These are phyloP conservation scores for Masticophis lateralis DNA, from an alignment of 2,797 vertebrate genomes.

Conservation along the genomic window DNA sequence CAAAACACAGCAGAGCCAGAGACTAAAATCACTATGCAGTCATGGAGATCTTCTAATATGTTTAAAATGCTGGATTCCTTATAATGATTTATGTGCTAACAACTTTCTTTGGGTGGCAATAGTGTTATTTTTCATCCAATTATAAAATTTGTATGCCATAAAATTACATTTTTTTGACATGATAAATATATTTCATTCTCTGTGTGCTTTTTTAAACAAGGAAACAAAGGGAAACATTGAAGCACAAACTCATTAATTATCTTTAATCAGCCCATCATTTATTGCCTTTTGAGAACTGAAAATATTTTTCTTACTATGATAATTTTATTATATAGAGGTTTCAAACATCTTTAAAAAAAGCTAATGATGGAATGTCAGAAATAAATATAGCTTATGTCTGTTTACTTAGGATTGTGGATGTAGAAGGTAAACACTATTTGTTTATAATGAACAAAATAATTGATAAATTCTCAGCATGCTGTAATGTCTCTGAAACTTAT, in stretches of 20 bases:
- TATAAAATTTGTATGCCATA: not conserved
- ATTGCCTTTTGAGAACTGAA: not conserved
- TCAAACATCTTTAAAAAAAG: not conserved
- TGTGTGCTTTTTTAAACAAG: not conserved
- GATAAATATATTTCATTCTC: slow-evolving; percentile 25
- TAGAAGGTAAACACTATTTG: not conserved
- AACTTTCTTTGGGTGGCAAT: not conserved
- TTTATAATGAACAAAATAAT: not conserved
- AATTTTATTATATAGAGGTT: not conserved
- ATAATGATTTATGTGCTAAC: slow-evolving; percentile 20
- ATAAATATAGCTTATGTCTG: not conserved
- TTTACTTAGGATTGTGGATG: not conserved
- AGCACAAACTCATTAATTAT: slow-evolving; percentile 20
- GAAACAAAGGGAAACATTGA: slow-evolving; percentile 7
- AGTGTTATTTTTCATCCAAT: slow-evolving; percentile 27
- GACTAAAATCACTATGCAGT: not conserved
- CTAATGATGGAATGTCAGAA: not conserved
- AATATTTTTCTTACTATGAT: not conserved
- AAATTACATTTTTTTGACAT: slow-evolving; percentile 18
- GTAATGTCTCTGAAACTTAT: not conserved
- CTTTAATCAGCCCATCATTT: not conserved
- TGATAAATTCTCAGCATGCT: not conserved
- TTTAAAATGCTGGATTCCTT: slow-evolving; percentile 14
- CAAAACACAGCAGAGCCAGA: not conserved
- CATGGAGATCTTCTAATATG: not conserved